These are phyloP conservation scores for Pocota personata DNA, from an alignment of 2,888 invertebrate species.

Conservation along the genomic window DNA sequence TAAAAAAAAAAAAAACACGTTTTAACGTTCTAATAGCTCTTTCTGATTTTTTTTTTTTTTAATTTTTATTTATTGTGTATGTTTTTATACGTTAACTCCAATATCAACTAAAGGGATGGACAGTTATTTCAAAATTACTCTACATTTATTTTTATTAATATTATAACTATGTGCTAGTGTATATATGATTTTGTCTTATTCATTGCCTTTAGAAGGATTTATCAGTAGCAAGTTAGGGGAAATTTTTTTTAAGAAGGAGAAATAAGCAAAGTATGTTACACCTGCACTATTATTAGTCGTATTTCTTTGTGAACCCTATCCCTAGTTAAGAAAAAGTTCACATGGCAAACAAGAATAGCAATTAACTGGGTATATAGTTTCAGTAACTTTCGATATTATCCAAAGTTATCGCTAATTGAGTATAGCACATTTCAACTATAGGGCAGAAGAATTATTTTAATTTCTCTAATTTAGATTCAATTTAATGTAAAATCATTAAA, in stretches of 20 bases:
- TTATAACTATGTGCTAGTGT: constrained; percentile 28
- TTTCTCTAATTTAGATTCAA: too few species aligned
- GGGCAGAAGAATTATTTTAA: too few species aligned
- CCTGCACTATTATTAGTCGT: too few species aligned
- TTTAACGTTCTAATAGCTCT: constrained; percentile 16
- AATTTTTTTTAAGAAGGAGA: background rate
- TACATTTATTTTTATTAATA: constrained; percentile 27
- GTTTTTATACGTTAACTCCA: constrained; percentile 10
- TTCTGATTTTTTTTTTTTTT: background rate
- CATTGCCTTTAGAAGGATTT: constrained; percentile 4
- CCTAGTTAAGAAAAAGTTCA: too few species aligned
- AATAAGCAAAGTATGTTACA: too few species aligned
- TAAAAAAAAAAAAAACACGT: constrained; percentile 1
- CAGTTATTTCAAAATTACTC: constrained; percentile 23
- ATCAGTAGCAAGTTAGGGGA: background rate
- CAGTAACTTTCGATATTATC: too few species aligned
- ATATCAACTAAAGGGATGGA: constrained; percentile 47
- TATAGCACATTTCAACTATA: too few species aligned
- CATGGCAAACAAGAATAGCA: too few species aligned
- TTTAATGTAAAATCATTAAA: too few species aligned
- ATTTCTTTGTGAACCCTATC: too few species aligned
- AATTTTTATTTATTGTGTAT: background rate
- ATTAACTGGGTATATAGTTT: too few species aligned
- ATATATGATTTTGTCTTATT: background rate
- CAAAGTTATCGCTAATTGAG: too few species aligned